Evolutionary conservation across 2,888 invertebrate species (phyloP).

Genomic region (Mythimna ferrago): DNA sequence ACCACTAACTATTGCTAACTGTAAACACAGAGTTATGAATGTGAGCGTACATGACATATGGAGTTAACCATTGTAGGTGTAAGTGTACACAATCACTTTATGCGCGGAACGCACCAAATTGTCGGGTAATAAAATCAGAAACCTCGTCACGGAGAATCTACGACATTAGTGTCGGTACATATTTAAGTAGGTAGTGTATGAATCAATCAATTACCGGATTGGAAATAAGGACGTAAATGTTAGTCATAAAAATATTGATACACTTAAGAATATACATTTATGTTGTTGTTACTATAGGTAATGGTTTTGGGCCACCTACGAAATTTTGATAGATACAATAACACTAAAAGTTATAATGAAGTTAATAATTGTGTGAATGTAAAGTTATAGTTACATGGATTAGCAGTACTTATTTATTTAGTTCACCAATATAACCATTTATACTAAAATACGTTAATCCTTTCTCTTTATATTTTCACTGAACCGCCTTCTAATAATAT

Average conservation of each 20-base stretch:
- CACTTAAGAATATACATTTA: not conserved
- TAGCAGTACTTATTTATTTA: too few relatives aligned
- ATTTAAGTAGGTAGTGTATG: conserved; percentile 46
- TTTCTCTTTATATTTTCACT: too few relatives aligned
- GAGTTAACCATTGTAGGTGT: conserved; percentile 31
- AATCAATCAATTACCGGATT: conserved; percentile 47
- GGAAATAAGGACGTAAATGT: conserved; percentile 16
- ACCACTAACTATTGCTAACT: not conserved
- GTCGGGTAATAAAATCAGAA: conserved; percentile 77
- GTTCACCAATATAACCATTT: too few relatives aligned
- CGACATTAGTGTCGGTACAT: conserved; percentile 63
- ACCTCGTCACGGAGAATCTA: conserved; percentile 63
- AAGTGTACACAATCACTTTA: conserved; percentile 68
- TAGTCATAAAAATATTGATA: not conserved
- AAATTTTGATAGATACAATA: not conserved
- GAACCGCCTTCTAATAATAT: too few relatives aligned
- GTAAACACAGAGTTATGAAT: not conserved
- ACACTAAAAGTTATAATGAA: too few relatives aligned
- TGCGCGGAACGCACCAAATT: conserved; percentile 73
- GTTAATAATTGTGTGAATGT: too few relatives aligned
- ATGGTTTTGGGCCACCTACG: not conserved
- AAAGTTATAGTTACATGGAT: too few relatives aligned
- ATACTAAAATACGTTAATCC: too few relatives aligned
- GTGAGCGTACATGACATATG: not conserved
- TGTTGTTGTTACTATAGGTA: not conserved